These are phyloP conservation scores for Cyphomyrmex costatus DNA, from an alignment of 1,140 invertebrate species.

Conservation along the genomic window DNA sequence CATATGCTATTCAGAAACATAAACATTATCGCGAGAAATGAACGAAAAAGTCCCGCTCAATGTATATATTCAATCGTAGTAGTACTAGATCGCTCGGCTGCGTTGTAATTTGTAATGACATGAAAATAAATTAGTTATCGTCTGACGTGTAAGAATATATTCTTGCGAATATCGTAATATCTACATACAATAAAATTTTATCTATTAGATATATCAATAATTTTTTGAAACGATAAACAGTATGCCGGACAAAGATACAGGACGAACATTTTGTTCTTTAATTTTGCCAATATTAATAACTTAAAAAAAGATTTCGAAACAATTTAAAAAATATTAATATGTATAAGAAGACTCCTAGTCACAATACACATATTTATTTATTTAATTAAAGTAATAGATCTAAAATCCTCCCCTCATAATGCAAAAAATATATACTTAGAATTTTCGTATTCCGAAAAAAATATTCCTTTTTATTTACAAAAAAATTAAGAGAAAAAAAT, in stretches of 20 bases:
- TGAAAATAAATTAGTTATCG: neutral
- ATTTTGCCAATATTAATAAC: neutral
- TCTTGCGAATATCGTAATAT: neutral
- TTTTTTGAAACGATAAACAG: neutral
- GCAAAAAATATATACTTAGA: neutral
- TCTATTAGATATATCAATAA: neutral
- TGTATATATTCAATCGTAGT: neutral
- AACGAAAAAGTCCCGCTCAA: neutral
- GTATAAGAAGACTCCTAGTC: neutral
- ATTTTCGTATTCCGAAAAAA: neutral
- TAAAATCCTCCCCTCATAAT: neutral
- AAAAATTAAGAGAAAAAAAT: slow-evolving; percentile 32
- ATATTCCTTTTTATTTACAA: neutral
- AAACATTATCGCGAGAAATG: neutral
- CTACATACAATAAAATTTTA: neutral
- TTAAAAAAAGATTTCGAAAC: neutral
- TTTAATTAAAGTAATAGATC: neutral
- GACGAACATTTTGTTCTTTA: neutral
- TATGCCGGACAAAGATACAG: neutral
- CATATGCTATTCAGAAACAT: too few relatives aligned
- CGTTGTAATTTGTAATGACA: neutral
- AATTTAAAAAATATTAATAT: neutral
- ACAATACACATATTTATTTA: neutral
- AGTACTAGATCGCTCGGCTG: neutral
- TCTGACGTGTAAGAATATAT: neutral